Percentiles rank a stretch among this genome's conserved stretches.
Conservation (phyloP, 2,113 vertebrate genomes). For the Labrus mixtus region DNA sequence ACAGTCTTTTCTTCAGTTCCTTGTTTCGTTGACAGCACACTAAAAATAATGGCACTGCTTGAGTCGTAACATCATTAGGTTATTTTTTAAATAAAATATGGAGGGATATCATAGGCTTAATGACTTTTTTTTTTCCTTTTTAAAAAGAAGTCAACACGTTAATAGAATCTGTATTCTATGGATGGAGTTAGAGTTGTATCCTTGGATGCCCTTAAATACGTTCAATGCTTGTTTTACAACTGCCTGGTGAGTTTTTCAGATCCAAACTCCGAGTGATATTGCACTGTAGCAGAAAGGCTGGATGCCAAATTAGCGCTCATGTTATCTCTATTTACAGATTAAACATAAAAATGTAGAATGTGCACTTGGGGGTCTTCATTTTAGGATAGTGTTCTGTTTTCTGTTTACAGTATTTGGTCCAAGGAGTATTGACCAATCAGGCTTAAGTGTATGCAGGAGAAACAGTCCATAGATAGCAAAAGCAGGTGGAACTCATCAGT, state of each 20-base stretch:
- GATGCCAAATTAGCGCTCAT: slow-evolving; percentile 9
- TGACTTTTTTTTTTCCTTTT: neutral
- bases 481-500: no score
- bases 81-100: slow-evolving; percentile 33
- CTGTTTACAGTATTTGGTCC: no score
- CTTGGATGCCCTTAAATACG: slow-evolving; percentile 9
- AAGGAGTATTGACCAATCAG: no score
- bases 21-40: slow-evolving; percentile 18
- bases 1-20: slow-evolving; percentile 2
- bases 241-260: slow-evolving; percentile 24
- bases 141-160: neutral
- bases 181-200: no score
- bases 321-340: no score
- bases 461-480: no score
- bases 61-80: slow-evolving; percentile 4
- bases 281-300: slow-evolving; percentile 1
- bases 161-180: neutral
- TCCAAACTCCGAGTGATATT: slow-evolving; percentile 12
- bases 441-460: no score
- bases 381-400: no score
- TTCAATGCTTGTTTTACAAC: slow-evolving; percentile 9
- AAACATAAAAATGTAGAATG: no score
- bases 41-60: slow-evolving; percentile 3
- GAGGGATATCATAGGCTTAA: slow-evolving; percentile 17
- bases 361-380: no score